Base-by-base conservation (phyloP, 2,797 vertebrate genomes). In the Luscinia luscinia region DNA sequence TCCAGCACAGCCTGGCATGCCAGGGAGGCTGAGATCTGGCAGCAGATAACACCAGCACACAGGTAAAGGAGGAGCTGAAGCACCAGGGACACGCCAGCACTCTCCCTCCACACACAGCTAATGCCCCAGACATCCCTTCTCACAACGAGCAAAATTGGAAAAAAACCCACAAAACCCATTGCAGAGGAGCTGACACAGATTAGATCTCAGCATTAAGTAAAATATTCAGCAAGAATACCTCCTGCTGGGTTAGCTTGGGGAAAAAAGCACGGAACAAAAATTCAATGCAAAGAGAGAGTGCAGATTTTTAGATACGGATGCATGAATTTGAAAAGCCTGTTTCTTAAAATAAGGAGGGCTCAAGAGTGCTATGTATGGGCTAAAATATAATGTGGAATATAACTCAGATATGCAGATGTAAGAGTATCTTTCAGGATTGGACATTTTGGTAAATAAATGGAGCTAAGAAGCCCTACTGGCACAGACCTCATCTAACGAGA, bases 391-490 rank as follows among this genome's bases (percentile, higher is more conserved):
- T 55, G 22, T 77, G 84, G 15, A 63, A 18, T 51, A 19, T 67
- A 59, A 64, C 21, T 72, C n/a, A 5, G 23, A 63, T 61, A 46
- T 15, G 16, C 32, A 68, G 43, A 64, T 93, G 22, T 36, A 61
- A 62, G 51, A 78, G 57, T 41, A 22, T 54, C 30, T 59, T 74
- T 77, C 51, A 84, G 66, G 45, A 77, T 10, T 67, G 52, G 30
- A 61, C 2, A 4, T 58, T 41, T 93, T 68, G 28, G 34, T 84
- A 58, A 90, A 51, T 40, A 66, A 87, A 54, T 61, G 59, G 77
- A 95, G 45, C 51, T 87, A 59, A 90, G 94, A 95, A 92, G 58
- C 49, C 23, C 45, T 94, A 7, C 28, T 93, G 91, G 93, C 84
- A 95, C 78, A 95, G 93, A 91, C 26, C 9, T 73, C 48, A 67